Base-by-base conservation (phyloP, 2,888 invertebrate genomes). In the Rotaria macrura region DNA sequence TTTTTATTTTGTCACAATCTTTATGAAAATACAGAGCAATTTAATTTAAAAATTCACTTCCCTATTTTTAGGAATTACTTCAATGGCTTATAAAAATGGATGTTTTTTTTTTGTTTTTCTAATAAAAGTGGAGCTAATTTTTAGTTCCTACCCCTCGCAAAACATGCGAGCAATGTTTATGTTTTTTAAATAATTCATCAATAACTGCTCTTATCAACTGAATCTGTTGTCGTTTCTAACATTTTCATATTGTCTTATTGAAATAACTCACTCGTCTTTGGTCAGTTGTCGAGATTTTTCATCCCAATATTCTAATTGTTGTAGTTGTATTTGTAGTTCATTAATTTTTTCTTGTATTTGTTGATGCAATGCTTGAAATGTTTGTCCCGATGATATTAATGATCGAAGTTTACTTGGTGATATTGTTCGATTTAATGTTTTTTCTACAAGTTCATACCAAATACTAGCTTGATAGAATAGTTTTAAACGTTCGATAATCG, bases 361-460 rank as follows among this genome's bases (percentile, higher is more conserved):
- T 40, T 40, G 79, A 79, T 79, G 79, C n/a, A 79, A 79, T 14
- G 25, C 25, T 43, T 43, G 43, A 79, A 79, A 79, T 79, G 25
- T 12, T 79, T 79, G 79, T 43, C 79, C 79, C 6, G 79, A 79
- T 43, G 79, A 14, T 38, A 79, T 40, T n/a, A 79, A 79, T n/a
- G 40, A 43, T 43, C 43, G 40, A 40, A 79, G 43, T 43, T 79
- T 79, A 79, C 23, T 79, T 79, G 43, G 40, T 43, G 79, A 23
- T 40, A 43, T 40, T 12, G 79, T 79, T 79, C n/a, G 43, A 79
- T 23, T 43, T 25, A 79, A n/a, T 43, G 43, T n/a, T 79, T 43
- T 40, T 43, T 79, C 43, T 43, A 79, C 79, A 79, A 79, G 79
- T 79, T 79, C 79, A 43, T 79, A 43, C 79, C 79, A 79, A n/a